Evolutionary conservation across 2,888 invertebrate genomes (phyloP).

Genomic region (Sphinx pinastri): DNA sequence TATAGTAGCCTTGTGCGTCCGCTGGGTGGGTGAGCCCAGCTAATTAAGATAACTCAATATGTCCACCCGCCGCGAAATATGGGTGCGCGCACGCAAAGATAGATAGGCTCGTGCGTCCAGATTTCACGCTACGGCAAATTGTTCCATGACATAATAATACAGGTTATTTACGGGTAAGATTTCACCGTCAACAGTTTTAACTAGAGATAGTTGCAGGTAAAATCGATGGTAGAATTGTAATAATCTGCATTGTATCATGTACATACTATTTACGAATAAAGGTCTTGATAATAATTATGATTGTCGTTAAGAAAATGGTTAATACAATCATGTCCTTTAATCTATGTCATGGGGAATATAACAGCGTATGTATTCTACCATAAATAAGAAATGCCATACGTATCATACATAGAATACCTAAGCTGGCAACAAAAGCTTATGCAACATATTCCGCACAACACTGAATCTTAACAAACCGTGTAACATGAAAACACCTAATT

Average conservation of each 20-base stretch:
- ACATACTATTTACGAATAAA: no score
- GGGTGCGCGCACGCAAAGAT: slow-evolving; percentile 54
- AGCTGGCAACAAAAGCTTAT: neutral
- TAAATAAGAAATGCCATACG: no score
- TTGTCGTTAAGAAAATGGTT: no score
- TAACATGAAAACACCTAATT: slow-evolving; percentile 77
- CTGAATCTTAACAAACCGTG: slow-evolving; percentile 45
- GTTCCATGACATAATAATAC: slow-evolving; percentile 44
- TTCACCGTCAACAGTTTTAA: neutral
- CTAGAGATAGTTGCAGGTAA: neutral
- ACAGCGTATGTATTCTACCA: no score
- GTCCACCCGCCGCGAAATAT: slow-evolving; percentile 54
- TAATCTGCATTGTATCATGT: no score
- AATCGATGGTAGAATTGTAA: neutral
- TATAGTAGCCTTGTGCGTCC: slow-evolving; percentile 29
- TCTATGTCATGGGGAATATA: no score
- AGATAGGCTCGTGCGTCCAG: slow-evolving; percentile 47
- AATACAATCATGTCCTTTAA: no score
- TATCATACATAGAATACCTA: no score
- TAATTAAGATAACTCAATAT: slow-evolving; percentile 65
- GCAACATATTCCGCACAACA: slow-evolving; percentile 30
- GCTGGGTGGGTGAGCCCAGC: slow-evolving; percentile 53
- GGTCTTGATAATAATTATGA: no score
- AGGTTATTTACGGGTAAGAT: neutral
- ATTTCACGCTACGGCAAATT: slow-evolving; percentile 50